phyloP scores from a whole-genome alignment of 1,140 invertebrate genomes.

The Drosophila gunungcola region DNA sequence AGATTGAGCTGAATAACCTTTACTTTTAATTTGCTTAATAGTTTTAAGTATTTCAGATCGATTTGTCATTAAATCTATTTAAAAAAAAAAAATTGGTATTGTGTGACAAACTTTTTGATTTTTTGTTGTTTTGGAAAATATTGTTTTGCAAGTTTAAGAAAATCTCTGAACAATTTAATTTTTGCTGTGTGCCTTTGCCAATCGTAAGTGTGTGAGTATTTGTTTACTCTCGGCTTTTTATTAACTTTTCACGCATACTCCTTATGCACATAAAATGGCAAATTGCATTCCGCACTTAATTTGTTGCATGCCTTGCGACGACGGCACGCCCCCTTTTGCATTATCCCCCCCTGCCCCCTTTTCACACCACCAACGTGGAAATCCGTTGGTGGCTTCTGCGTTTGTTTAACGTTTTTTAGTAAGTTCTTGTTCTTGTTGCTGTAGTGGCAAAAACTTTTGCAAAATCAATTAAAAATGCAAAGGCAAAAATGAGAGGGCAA shows the following conservation, averaged over 20 bases:
- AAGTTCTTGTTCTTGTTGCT: conserved; percentile 31
- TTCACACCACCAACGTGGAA: conserved; percentile 12
- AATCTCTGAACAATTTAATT: neutral
- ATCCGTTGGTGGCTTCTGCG: conserved; percentile 17
- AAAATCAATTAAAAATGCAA: conserved; percentile 74
- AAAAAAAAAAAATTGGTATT: no score
- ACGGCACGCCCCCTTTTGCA: conserved; percentile 12
- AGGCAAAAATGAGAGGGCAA: conserved; percentile 31
- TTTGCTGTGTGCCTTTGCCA: neutral
- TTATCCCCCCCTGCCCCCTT: neutral
- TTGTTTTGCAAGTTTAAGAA: neutral
- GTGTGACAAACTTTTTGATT: no score
- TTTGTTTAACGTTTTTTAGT: conserved; percentile 33
- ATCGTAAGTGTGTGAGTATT: conserved; percentile 28
- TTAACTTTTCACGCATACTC: conserved; percentile 41
- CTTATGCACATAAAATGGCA: conserved; percentile 5
- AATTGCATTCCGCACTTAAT: conserved; percentile 75
- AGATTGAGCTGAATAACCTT: no score
- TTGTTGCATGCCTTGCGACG: conserved; percentile 69
- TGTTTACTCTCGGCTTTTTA: conserved; percentile 47
- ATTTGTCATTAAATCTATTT: no score
- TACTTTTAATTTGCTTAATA: no score
- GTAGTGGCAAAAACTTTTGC: conserved; percentile 44
- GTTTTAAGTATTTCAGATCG: no score
- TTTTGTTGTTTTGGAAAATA: no score